Evolutionary conservation across 2,797 vertebrate genomes (phyloP).

Genomic region (Sebastolobus alascanus): DNA sequence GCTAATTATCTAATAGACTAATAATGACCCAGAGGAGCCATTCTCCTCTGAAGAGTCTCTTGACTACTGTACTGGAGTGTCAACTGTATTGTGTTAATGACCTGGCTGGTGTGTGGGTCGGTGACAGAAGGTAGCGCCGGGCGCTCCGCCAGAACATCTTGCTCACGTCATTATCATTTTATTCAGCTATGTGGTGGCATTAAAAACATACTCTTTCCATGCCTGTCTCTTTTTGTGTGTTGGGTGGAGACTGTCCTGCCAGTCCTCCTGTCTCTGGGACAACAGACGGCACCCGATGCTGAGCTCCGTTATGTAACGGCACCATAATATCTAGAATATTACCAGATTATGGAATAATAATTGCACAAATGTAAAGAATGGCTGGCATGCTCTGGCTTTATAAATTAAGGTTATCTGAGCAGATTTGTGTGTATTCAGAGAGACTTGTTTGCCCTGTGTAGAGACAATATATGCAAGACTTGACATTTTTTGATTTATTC

Average conservation of each 20-base stretch:
- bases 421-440: background rate
- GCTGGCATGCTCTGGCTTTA: slow-evolving; percentile 25
- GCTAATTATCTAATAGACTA: slow-evolving; percentile 73
- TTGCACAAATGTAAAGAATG: slow-evolving; percentile 56
- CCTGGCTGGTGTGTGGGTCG: slow-evolving; percentile 43
- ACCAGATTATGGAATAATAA: slow-evolving; percentile 70
- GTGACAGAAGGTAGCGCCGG: slow-evolving; percentile 54
- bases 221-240: background rate
- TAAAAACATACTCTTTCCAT: background rate
- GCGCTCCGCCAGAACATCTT: slow-evolving; percentile 54
- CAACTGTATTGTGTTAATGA: slow-evolving; percentile 63
- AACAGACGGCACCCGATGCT: slow-evolving; percentile 60
- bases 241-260: slow-evolving; percentile 15
- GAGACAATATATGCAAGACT: background rate
- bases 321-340: slow-evolving; percentile 66
- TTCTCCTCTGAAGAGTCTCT: slow-evolving; percentile 49
- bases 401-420: slow-evolving; percentile 24
- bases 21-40: slow-evolving; percentile 62
- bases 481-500: background rate
- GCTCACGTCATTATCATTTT: slow-evolving; percentile 13
- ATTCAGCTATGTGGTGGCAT: slow-evolving; percentile 1
- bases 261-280: slow-evolving; percentile 26
- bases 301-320: slow-evolving; percentile 70
- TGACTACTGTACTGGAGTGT: slow-evolving; percentile 49
- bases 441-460: background rate